phyloP scores from a whole-genome alignment of 2,797 vertebrate genomes.

The Pygocentrus nattereri region DNA sequence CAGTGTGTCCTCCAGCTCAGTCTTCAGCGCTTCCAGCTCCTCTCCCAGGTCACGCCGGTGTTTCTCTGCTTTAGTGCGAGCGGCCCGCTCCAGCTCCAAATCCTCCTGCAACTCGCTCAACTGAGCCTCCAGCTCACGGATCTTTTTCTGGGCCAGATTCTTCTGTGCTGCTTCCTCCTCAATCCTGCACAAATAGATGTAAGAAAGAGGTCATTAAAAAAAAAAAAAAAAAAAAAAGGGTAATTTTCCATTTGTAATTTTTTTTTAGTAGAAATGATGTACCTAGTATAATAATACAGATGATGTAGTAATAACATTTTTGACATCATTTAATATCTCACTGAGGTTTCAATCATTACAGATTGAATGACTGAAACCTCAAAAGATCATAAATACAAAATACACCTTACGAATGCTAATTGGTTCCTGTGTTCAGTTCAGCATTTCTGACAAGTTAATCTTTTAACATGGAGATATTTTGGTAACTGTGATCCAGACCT shows the following conservation, averaged over 20 bases:
- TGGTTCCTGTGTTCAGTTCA: neutral
- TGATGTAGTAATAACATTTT: too few relatives aligned
- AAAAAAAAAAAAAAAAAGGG: too few relatives aligned
- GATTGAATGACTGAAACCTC: too few relatives aligned
- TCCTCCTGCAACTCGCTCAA: conserved; percentile 96
- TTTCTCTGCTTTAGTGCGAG: conserved; percentile 93
- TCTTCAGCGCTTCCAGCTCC: conserved; percentile 96
- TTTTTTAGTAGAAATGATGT: too few relatives aligned
- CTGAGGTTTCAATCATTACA: too few relatives aligned
- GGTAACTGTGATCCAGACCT: conserved; percentile 76
- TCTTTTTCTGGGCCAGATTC: conserved; percentile 95
- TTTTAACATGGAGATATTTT: neutral
- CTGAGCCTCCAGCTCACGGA: conserved; percentile 95
- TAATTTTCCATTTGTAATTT: neutral
- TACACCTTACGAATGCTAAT: neutral
- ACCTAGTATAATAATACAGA: too few relatives aligned
- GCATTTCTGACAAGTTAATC: neutral
- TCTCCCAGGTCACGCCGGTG: conserved; percentile 95
- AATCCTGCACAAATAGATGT: conserved; percentile 77
- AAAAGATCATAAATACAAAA: too few relatives aligned
- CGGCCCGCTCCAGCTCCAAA: conserved; percentile 90
- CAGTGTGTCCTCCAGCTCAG: conserved; percentile 94
- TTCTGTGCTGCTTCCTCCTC: conserved; percentile 97
- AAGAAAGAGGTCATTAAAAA: neutral
- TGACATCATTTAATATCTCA: too few relatives aligned